These are phyloP conservation scores for Chaetodon trifascialis DNA, from an alignment of 2,113 vertebrate genomes.

Conservation along the genomic window DNA sequence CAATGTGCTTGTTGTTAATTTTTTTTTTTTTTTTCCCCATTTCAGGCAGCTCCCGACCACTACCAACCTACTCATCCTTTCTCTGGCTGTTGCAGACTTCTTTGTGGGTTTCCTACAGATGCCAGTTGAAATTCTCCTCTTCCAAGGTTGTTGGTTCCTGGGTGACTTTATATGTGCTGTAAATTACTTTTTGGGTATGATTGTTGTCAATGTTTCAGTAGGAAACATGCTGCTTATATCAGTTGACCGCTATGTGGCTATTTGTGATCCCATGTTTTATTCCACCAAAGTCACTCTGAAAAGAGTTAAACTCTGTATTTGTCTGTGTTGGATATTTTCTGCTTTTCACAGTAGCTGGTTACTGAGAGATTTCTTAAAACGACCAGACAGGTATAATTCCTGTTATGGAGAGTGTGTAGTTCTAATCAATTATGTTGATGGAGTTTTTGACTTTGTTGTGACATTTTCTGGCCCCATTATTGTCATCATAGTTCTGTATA, in stretches of 20 bases:
- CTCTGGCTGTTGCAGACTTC: constrained; percentile 36
- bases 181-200: not conserved
- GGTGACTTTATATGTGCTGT: constrained; percentile 10
- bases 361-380: not conserved
- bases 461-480: constrained; percentile 25
- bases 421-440: not conserved
- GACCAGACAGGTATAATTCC: constrained; percentile 7
- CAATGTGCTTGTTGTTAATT: not conserved
- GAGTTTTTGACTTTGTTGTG: not conserved
- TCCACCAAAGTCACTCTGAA: constrained; percentile 2
- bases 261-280: constrained; percentile 39
- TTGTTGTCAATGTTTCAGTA: not conserved
- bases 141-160: constrained; percentile 36
- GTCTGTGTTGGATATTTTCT: constrained; percentile 28
- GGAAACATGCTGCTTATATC: constrained; percentile 37
- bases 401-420: constrained; percentile 36
- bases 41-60: constrained; percentile 77
- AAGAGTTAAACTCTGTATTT: not conserved
- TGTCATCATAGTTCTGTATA: constrained; percentile 38
- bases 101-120: not conserved
- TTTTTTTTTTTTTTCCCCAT: too few species aligned
- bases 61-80: constrained; percentile 74
- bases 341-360: not conserved
- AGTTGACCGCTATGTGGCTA: not conserved
- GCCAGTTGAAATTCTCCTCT: not conserved